Conservation (phyloP, 2,888 invertebrate species). For the Aporophyla nigra region DNA sequence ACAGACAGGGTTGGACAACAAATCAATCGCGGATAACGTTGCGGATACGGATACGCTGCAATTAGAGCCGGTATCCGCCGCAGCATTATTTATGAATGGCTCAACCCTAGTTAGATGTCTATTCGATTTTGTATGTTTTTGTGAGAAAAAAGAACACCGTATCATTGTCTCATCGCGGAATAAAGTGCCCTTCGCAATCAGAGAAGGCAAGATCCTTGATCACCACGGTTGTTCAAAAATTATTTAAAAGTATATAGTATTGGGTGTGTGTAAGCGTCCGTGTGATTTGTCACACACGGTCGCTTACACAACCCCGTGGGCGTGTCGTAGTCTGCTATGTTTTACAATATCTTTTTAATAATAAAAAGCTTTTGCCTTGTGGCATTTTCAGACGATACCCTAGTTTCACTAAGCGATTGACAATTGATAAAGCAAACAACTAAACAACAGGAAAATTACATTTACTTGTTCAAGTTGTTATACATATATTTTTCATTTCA, state of each 20-base stretch:
- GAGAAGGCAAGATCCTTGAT: neutral
- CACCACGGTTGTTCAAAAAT: neutral
- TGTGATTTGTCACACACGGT: too few relatives aligned
- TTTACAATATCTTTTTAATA: neutral
- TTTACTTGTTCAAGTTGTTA: neutral
- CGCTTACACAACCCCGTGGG: too few relatives aligned
- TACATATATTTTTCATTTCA: neutral
- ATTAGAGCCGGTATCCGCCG: constrained; percentile 50
- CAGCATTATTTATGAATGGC: constrained; percentile 45
- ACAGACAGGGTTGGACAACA: constrained; percentile 49
- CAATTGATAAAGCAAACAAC: neutral
- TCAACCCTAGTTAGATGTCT: constrained; percentile 26
- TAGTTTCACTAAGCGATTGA: neutral
- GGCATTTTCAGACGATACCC: neutral
- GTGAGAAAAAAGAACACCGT: neutral
- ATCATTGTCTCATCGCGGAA: too few relatives aligned
- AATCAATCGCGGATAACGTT: constrained; percentile 60
- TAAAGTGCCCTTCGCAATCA: neutral
- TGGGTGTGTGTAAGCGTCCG: neutral
- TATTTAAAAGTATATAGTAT: neutral
- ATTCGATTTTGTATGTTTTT: neutral
- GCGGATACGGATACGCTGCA: constrained; percentile 58
- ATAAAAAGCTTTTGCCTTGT: neutral
- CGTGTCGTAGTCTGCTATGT: neutral
- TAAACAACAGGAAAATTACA: neutral